A percentile compares a stretch with the other conserved stretches of the same genome.
Evolutionary conservation across 2,888 invertebrate species (phyloP).

Genomic region (Pocota personata): DNA sequence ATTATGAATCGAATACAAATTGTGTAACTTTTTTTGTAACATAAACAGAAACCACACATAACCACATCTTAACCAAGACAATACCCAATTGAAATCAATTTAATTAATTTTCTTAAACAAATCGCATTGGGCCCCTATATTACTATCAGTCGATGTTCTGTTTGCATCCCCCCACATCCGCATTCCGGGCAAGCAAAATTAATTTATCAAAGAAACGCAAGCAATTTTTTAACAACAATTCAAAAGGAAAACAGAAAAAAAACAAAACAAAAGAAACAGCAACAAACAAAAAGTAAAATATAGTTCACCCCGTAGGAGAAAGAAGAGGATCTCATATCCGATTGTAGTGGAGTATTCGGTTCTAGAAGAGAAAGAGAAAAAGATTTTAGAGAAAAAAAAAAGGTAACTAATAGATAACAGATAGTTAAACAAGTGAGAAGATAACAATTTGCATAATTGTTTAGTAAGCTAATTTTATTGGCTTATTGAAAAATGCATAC

Average conservation of each 20-base stretch:
- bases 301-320: slow-evolving; percentile 81
- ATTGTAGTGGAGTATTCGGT: slow-evolving; percentile 70
- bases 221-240: slow-evolving; percentile 45
- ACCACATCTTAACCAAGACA: slow-evolving; percentile 21
- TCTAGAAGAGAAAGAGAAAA: slow-evolving; percentile 72
- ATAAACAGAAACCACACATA: slow-evolving; percentile 12
- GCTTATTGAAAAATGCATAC: slow-evolving; percentile 14
- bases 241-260: slow-evolving; percentile 24
- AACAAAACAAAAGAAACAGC: slow-evolving; percentile 25
- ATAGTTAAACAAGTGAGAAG: slow-evolving; percentile 17
- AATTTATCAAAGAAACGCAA: slow-evolving; percentile 39
- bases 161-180: slow-evolving; percentile 10
- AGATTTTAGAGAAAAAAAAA: background rate
- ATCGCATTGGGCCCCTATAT: background rate
- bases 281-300: slow-evolving; percentile 29
- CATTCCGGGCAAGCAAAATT: slow-evolving; percentile 39
- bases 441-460: slow-evolving; percentile 29
- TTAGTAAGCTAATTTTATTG: slow-evolving; percentile 33
- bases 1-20: background rate
- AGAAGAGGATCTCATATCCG: slow-evolving; percentile 81
- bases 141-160: slow-evolving; percentile 19
- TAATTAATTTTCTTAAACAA: slow-evolving; percentile 63
- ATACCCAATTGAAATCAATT: slow-evolving; percentile 21
- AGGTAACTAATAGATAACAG: slow-evolving; percentile 39
- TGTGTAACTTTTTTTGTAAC: slow-evolving; percentile 1